phyloP scores from a whole-genome alignment of 2,888 invertebrate genomes.

The Phrixothrix hirtus region DNA sequence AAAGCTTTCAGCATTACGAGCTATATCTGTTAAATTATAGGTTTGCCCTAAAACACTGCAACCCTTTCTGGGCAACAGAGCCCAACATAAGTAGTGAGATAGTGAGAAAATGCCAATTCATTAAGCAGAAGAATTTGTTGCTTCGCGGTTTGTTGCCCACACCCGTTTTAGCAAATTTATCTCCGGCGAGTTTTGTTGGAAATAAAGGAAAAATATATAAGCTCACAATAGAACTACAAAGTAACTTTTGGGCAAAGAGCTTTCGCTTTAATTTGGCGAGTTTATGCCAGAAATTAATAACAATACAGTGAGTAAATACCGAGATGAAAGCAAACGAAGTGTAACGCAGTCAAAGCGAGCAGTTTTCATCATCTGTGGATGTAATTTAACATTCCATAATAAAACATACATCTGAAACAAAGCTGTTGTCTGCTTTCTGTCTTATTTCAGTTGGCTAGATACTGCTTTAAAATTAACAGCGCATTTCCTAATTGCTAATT shows the following conservation, averaged over 20 bases:
- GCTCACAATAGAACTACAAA: constrained; percentile 3
- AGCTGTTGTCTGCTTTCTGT: constrained; percentile 27
- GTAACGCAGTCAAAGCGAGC: constrained; percentile 29
- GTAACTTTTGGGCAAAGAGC: constrained; percentile 15
- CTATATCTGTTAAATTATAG: constrained; percentile 33
- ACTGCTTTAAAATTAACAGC: constrained; percentile 34
- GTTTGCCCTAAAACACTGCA: constrained; percentile 28
- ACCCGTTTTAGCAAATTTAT: constrained; percentile 7
- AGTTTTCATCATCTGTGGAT: constrained; percentile 37
- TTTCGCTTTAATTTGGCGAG: constrained; percentile 31
- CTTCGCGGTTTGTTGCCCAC: constrained; percentile 10
- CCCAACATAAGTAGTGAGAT: constrained; percentile 25
- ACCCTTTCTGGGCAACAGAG: constrained; percentile 24
- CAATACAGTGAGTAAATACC: constrained; percentile 37
- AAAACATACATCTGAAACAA: constrained; percentile 35
- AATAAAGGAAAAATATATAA: constrained; percentile 2
- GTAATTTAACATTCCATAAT: constrained; percentile 38
- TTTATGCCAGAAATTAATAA: constrained; percentile 37
- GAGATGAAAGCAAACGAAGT: constrained; percentile 33
- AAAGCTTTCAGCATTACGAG: constrained; percentile 33
- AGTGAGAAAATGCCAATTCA: constrained; percentile 32
- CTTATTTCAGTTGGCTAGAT: constrained; percentile 35
- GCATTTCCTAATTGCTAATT: constrained; percentile 36
- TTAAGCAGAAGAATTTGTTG: constrained; percentile 14
- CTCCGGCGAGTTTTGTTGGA: constrained; percentile 1